Conservation (phyloP, 1,140 invertebrate species). For the Brachystomella parvula region DNA sequence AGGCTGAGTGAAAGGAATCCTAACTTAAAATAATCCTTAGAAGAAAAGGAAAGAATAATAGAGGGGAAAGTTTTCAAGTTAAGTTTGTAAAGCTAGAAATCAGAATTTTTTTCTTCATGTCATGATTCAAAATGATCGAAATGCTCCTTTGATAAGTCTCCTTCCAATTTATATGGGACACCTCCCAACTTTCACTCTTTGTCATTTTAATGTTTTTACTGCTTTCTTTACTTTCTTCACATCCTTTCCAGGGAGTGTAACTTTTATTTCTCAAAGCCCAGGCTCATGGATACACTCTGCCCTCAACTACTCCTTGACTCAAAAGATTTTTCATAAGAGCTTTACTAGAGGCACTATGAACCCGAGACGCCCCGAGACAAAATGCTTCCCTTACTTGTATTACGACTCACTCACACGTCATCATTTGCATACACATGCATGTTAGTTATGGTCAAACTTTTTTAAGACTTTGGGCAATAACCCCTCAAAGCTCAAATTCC, state of each 20-base stretch:
- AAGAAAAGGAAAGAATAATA: no score
- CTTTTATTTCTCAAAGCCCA: neutral
- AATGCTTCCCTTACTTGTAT: no score
- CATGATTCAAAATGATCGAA: neutral
- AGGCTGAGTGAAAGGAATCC: no score
- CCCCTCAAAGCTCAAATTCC: neutral
- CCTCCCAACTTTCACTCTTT: constrained; percentile 24
- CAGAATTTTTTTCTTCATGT: neutral
- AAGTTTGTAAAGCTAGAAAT: neutral
- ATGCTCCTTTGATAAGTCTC: neutral
- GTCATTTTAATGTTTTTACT: constrained; percentile 26
- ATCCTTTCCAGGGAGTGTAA: neutral
- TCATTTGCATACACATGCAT: neutral
- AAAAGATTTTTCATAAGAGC: no score
- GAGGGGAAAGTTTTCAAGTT: no score
- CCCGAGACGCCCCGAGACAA: no score
- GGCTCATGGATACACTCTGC: neutral
- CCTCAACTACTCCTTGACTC: no score
- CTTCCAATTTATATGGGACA: neutral
- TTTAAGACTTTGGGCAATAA: neutral
- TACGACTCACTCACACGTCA: neutral
- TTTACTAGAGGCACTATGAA: no score
- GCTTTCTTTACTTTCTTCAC: neutral
- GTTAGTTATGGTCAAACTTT: neutral
- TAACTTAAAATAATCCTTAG: no score